A percentile compares a stretch with the other conserved stretches of the same genome.
Evolutionary conservation across 2,797 vertebrate species (phyloP).

Genomic region (Vipera latastei): DNA sequence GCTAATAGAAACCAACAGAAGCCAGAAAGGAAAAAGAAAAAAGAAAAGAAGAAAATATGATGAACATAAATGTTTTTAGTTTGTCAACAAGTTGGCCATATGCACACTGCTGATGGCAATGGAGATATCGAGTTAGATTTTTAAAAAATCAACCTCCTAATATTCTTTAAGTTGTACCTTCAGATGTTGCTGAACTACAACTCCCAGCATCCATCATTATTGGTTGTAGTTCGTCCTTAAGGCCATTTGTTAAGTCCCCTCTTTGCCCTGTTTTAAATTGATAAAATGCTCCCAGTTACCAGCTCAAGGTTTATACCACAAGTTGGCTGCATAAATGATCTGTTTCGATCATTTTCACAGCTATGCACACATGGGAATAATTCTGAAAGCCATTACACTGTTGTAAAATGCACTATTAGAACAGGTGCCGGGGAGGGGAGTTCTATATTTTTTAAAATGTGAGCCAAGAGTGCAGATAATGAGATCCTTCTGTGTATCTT

Average conservation of each 20-base stretch:
- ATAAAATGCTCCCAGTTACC: background rate
- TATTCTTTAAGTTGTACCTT: background rate
- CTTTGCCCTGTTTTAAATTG: background rate
- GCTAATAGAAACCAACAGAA: background rate
- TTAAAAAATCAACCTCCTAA: background rate
- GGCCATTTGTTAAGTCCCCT: background rate
- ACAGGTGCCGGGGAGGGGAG: background rate
- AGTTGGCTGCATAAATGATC: background rate
- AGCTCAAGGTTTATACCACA: background rate
- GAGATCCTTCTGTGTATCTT: conserved; percentile 17
- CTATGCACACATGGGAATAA: background rate
- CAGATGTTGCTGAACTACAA: background rate
- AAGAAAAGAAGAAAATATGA: background rate
- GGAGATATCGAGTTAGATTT: background rate
- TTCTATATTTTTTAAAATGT: background rate
- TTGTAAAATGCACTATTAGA: background rate
- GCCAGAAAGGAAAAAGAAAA: background rate
- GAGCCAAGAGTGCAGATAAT: background rate
- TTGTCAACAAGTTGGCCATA: background rate
- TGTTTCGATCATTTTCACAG: background rate
- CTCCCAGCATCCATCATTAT: background rate
- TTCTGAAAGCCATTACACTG: background rate
- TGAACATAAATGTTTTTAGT: background rate
- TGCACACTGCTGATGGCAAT: background rate
- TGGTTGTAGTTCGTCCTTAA: background rate